Conservation (phyloP, 2,113 vertebrate genomes). For the Melanocharis versteri region DNA sequence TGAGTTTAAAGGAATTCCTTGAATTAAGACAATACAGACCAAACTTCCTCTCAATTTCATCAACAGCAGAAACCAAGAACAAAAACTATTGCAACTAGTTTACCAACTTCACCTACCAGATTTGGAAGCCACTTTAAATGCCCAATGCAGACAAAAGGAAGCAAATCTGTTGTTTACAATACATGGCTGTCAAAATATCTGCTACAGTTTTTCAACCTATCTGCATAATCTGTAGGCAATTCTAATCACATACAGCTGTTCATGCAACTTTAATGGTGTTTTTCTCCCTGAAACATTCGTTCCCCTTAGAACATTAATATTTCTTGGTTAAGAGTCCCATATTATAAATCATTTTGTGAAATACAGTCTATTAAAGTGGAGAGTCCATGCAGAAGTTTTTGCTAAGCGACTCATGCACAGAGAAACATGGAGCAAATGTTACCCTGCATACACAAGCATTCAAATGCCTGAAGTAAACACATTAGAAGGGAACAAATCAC, state of each 20-base stretch:
- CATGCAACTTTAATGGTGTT: neutral
- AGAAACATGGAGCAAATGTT: neutral
- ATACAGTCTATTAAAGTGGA: neutral
- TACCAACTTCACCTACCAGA: neutral
- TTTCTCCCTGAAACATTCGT: neutral
- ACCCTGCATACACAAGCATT: neutral
- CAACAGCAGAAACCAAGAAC: neutral
- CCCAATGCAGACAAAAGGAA: neutral
- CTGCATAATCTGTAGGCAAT: neutral
- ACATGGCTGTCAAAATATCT: neutral
- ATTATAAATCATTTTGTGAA: constrained; percentile 3
- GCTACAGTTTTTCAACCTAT: neutral
- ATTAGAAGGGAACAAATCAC: neutral
- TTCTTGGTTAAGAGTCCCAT: neutral
- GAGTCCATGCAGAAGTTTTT: neutral
- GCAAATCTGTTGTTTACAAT: neutral
- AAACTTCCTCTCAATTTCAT: neutral
- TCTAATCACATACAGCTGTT: neutral
- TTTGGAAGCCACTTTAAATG: neutral
- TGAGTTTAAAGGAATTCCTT: neutral
- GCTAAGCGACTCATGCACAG: neutral
- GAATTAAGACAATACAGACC: neutral
- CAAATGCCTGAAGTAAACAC: neutral
- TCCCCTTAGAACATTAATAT: neutral
- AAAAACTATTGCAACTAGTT: neutral